Conservation (phyloP, 2,888 invertebrate genomes). For the Netelia virgata region DNA sequence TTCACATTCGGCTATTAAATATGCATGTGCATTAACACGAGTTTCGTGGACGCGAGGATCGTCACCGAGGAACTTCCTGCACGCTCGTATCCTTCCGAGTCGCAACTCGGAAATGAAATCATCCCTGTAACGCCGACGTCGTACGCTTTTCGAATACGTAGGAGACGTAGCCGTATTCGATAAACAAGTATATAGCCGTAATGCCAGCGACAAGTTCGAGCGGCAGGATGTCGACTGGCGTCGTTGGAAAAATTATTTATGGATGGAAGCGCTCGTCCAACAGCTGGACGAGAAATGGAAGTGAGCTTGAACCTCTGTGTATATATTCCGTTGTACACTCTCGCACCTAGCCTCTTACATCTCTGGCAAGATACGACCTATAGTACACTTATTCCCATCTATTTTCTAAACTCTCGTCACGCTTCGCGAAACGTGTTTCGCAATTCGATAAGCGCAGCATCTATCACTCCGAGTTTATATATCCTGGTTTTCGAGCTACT, state of each 20-base stretch:
- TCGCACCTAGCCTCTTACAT: background rate
- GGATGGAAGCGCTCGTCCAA: slow-evolving; percentile 44
- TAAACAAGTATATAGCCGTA: slow-evolving; percentile 30
- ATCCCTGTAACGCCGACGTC: background rate
- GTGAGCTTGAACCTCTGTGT: slow-evolving; percentile 7
- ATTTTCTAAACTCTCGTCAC: slow-evolving; percentile 62
- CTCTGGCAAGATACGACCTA: slow-evolving; percentile 31
- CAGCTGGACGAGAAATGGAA: slow-evolving; percentile 43
- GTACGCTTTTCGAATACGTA: background rate
- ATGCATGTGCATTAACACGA: background rate
- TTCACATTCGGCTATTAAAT: background rate
- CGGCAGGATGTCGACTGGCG: slow-evolving; percentile 29
- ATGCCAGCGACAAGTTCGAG: background rate
- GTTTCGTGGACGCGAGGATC: slow-evolving; percentile 24
- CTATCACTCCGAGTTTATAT: slow-evolving; percentile 10
- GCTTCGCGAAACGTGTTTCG: slow-evolving; percentile 54
- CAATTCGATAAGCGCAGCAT: slow-evolving; percentile 53
- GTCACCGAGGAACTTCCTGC: slow-evolving; percentile 34
- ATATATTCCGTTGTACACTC: slow-evolving; percentile 1
- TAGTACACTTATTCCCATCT: slow-evolving; percentile 36
- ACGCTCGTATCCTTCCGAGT: background rate
- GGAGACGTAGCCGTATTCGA: background rate
- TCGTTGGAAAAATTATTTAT: slow-evolving; percentile 54
- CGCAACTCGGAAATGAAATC: slow-evolving; percentile 29
- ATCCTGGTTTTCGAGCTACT: slow-evolving; percentile 15